Evolutionary conservation across 1,140 invertebrate species (phyloP), one percentile per base, ranked within the genome.

Genomic region (Planococcus citri): DNA sequence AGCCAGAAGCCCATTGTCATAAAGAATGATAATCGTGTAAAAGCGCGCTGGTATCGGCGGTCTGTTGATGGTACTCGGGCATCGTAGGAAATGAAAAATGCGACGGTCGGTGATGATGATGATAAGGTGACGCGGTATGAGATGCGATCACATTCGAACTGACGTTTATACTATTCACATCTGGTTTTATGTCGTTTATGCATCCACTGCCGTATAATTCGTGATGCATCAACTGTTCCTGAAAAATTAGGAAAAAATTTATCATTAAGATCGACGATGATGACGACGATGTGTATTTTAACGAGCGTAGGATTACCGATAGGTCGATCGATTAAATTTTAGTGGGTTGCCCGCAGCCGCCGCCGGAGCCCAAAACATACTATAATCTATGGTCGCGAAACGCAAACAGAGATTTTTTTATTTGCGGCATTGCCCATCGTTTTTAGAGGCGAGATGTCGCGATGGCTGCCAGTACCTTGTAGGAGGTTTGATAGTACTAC

Each of bases 1-100:
- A 76, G 68, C 74, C 74, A 72, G 75, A 72, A 57, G 73, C 75
- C 75, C 75, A 77, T 74, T 76, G 75, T 77, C 76, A 77, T 74
- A 77, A 77, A 25, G 72, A 74, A 73, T 76, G 75, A 51, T 76
- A 76, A 70, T 76, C 74, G 71, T 76, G 75, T 6, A 76, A 72
- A 57, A 76, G 74, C 60, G 74, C 68, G 0, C 25, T 64, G 17
- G 60, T 64, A 25, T 64, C 60, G 22, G 60, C 21, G 10, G 60
- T 24, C 17, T 64, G 60, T 64, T 64, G 60, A 64, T 64, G 60
- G 60, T 64, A 64, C 24, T 64, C 60, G 60, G 60, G 60, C 60
- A 64, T 64, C 10, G 60, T 64, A 24, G 10, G 60, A 27, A 64
- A 64, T 64, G 60, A 64, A 21, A 64, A 64, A 27, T 64, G 60